These are phyloP conservation scores for Gymnocephalus cernua DNA, from an alignment of 2,113 vertebrate species.

Conservation along the genomic window DNA sequence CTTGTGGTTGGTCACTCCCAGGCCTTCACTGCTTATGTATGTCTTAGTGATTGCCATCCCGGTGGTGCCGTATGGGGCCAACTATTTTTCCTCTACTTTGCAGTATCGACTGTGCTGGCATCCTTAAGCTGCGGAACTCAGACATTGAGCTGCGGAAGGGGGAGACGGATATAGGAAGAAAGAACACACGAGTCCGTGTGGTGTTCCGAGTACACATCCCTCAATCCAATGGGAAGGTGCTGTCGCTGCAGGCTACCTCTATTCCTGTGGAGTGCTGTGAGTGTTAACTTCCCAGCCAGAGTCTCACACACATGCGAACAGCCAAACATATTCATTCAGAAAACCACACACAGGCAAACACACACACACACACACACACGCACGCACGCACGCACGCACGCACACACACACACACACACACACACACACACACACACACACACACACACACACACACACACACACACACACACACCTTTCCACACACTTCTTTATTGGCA, in stretches of 20 bases:
- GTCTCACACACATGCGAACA: constrained; percentile 1
- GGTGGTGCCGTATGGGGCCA: constrained; percentile 28
- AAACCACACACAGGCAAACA: constrained; percentile 10
- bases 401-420: not conserved
- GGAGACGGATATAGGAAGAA: constrained; percentile 98
- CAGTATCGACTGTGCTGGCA: constrained; percentile 98
- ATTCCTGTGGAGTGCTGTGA: constrained; percentile 99
- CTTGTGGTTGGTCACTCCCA: constrained; percentile 59
- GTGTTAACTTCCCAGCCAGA: constrained; percentile 70
- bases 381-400: too few relatives aligned
- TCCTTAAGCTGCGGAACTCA: constrained; percentile 97
- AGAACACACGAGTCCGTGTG: constrained; percentile 97
- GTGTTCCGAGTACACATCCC: constrained; percentile 98
- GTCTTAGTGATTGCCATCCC: constrained; percentile 38
- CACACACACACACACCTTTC: not conserved
- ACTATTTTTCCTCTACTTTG: constrained; percentile 49
- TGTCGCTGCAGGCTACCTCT: constrained; percentile 95
- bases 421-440: not conserved
- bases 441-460: too few relatives aligned
- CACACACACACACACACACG: not conserved
- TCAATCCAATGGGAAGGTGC: constrained; percentile 93
- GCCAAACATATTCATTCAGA: constrained; percentile 40
- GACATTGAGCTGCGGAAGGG: constrained; percentile 99
- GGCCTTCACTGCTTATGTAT: constrained; percentile 50
- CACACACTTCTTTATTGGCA: constrained; percentile 15